phyloP scores from a whole-genome alignment of 2,797 vertebrate species.

The Pagetopsis macropterus region DNA sequence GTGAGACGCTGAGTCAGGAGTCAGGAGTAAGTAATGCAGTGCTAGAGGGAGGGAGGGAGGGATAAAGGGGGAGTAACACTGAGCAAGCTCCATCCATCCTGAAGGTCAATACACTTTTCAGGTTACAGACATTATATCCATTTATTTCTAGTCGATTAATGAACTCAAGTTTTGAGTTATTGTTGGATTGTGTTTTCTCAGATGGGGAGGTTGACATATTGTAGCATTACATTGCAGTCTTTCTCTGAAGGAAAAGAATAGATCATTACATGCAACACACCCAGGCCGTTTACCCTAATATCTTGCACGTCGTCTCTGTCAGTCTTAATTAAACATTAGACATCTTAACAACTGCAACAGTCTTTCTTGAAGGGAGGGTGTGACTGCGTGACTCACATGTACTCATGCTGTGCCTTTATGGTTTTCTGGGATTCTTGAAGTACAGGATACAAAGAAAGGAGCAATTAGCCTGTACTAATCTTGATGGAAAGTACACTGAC shows the following conservation, averaged over 20 bases:
- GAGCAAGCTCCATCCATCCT: conserved; percentile 42
- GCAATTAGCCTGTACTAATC: conserved; percentile 20
- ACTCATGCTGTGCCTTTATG: not conserved
- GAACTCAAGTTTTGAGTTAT: conserved; percentile 3
- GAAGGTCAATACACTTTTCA: conserved; percentile 65
- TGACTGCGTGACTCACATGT: no score
- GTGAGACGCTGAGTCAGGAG: conserved; percentile 81
- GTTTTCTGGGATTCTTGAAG: conserved; percentile 5
- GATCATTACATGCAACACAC: not conserved
- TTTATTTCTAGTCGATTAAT: conserved; percentile 7
- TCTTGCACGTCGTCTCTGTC: not conserved
- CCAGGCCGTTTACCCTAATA: not conserved
- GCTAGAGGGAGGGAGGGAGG: conserved; percentile 52
- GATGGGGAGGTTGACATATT: not conserved
- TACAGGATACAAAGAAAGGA: conserved; percentile 1
- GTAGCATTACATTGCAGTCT: not conserved
- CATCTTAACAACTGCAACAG: conserved; percentile 1
- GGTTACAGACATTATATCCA: conserved; percentile 20
- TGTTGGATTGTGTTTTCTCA: not conserved
- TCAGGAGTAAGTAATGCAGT: conserved; percentile 78
- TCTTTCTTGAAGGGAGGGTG: not conserved
- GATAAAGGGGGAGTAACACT: conserved; percentile 13
- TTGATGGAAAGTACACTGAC: not conserved
- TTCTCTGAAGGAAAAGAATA: not conserved
- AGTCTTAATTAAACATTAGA: not conserved